These are phyloP conservation scores for Phthorimaea operculella DNA, from an alignment of 1,140 invertebrate species.

Conservation along the genomic window DNA sequence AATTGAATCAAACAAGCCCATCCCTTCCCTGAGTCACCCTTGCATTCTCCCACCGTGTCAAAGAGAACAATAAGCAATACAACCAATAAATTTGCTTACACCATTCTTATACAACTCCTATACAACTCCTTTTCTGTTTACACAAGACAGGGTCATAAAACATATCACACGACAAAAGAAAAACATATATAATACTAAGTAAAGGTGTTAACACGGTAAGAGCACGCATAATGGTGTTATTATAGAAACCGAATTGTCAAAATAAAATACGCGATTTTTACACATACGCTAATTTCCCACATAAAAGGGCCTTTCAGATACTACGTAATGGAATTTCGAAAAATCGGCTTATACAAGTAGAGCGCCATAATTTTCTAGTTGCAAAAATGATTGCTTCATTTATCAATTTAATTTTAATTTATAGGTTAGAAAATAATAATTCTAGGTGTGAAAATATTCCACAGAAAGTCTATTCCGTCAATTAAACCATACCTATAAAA, in stretches of 20 bases:
- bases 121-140: constrained; percentile 57
- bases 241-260: constrained; percentile 56
- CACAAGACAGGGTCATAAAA: constrained; percentile 63
- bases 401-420: too few species aligned
- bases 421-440: too few species aligned
- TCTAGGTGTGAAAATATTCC: too few species aligned
- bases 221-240: constrained; percentile 38
- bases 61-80: constrained; percentile 47
- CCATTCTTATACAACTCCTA: constrained; percentile 52
- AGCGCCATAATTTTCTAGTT: background rate
- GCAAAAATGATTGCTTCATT: too few species aligned
- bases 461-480: too few species aligned
- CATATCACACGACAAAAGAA: constrained; percentile 58
- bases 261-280: constrained; percentile 46
- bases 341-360: background rate
- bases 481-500: too few species aligned
- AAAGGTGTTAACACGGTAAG: constrained; percentile 43
- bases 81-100: constrained; percentile 59
- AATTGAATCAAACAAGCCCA: too few species aligned
- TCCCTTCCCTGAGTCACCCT: background rate
- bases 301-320: background rate
- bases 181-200: constrained; percentile 53
- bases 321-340: background rate
- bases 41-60: constrained; percentile 15
- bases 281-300: constrained; percentile 10